Evolutionary conservation across 2,797 vertebrate species (phyloP), one percentile per base, ranked within the genome.

Genomic region (Chiroxiphia lanceolata): DNA sequence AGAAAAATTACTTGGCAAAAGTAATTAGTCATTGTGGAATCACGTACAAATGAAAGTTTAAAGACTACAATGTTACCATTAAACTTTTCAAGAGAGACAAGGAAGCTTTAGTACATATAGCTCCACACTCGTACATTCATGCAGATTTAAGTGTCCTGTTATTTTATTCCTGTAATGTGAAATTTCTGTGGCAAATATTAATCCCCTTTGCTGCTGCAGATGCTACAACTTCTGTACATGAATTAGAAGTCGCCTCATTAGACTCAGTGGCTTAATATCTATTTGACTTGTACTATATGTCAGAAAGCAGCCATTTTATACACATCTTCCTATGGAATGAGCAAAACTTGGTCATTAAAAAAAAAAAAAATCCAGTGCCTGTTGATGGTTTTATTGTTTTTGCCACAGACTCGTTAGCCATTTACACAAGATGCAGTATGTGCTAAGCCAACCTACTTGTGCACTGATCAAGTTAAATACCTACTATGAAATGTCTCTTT

Each of bases 21-120:
- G 80, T 77, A 87, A 89, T 75, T 64, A 91, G 47, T 60, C 59
- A 15, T 59, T 44, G 45, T 38, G 59, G 90, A 96, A 85, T 40
- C 70, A 72, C 25, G 87, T n/a, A n/a, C 53, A 89, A 76, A 93
- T 85, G 17, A 69, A 95, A 93, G 33, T 96, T 96, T 94, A 93
- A 96, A 90, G 61, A 89, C 61, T 72, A 90, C 90, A 89, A 61
- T 76, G 48, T 81, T 90, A 91, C 59, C 60, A 93, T 92, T 92
- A 94, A 94, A 93, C 68, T 91, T 92, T 92, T 64, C 93, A 75
- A 75, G 76, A 56, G 25, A 72, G 64, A 65, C 84, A 70, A 92
- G 13, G 54, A 89, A 72, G 60, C 79, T 84, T 88, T 57, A 44
- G 53, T 20, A 68, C 6, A 8, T 5, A 3, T 4, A 71, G 59